These are phyloP conservation scores for Poeciliopsis prolifica DNA, from an alignment of 2,113 vertebrate species.

Conservation along the genomic window DNA sequence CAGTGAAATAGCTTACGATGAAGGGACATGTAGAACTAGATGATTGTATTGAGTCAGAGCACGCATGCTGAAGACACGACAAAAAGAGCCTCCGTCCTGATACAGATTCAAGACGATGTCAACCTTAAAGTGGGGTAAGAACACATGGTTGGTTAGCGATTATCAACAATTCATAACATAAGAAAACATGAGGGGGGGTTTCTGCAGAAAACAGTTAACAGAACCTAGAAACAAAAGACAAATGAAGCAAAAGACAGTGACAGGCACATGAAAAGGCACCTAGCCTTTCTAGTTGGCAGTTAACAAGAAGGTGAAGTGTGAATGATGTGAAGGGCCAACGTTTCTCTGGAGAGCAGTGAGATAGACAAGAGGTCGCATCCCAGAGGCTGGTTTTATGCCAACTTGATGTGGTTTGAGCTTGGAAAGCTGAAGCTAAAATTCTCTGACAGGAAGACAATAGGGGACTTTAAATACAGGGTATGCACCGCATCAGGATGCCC, in stretches of 20 bases:
- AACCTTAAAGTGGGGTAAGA: background rate
- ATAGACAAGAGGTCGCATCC: conserved; percentile 59
- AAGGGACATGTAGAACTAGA: too few species aligned
- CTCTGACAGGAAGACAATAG: conserved; percentile 37
- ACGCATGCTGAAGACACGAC: background rate
- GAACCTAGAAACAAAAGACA: background rate
- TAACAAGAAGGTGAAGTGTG: conserved; percentile 44
- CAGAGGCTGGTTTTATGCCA: conserved; percentile 49
- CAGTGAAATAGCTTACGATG: too few species aligned
- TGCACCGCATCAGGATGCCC: background rate
- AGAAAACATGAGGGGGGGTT: background rate
- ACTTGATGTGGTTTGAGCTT: conserved; percentile 57
- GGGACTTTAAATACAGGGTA: conserved; percentile 2
- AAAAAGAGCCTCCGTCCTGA: background rate
- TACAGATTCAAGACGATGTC: background rate
- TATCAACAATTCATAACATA: too few species aligned
- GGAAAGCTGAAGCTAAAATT: conserved; percentile 39
- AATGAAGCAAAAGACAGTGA: background rate
- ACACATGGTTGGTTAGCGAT: too few species aligned
- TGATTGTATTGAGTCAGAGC: background rate
- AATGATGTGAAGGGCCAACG: conserved; percentile 48
- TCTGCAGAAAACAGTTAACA: background rate
- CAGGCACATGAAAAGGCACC: conserved; percentile 35
- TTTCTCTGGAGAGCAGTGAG: conserved; percentile 47
- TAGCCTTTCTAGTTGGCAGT: conserved; percentile 45